These are phyloP conservation scores for Ptilonorhynchus violaceus DNA, from an alignment of 2,113 vertebrate species.

Conservation along the genomic window DNA sequence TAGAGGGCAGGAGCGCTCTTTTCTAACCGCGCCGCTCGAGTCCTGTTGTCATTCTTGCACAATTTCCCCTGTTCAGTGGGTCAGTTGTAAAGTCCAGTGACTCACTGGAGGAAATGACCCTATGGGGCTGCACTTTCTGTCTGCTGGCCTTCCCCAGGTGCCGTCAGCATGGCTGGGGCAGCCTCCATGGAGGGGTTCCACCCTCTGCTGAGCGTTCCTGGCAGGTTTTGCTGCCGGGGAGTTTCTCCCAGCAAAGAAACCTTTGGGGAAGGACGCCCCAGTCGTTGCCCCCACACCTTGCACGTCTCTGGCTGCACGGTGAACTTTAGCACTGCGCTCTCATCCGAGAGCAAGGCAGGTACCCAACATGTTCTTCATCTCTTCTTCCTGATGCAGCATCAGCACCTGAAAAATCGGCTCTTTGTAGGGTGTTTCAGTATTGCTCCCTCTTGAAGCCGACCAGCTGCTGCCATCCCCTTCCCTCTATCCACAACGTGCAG, in stretches of 20 bases:
- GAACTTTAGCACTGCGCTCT: not conserved
- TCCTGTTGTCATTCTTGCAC: not conserved
- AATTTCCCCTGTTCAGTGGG: not conserved
- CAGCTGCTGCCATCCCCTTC: not conserved
- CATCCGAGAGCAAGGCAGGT: not conserved
- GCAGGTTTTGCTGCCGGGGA: not conserved
- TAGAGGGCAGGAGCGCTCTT: slow-evolving; percentile 61
- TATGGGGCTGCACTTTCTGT: not conserved
- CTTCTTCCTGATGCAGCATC: not conserved
- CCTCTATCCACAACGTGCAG: not conserved
- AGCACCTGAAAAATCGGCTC: not conserved
- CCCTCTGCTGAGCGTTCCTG: fast-evolving
- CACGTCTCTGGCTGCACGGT: not conserved
- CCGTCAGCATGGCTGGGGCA: not conserved
- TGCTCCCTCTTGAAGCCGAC: not conserved
- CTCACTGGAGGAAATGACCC: not conserved
- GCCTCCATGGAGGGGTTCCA: fast-evolving
- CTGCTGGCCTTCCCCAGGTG: not conserved
- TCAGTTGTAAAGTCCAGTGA: not conserved
- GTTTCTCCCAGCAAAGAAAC: fast-evolving
- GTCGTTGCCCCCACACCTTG: not conserved
- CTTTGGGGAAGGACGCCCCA: not conserved
- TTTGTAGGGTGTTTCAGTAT: not conserved
- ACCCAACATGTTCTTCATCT: fast-evolving
- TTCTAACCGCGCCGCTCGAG: fast-evolving